A percentile compares a stretch with the other conserved stretches of the same genome.
Conservation (phyloP, 2,888 invertebrate genomes). For the Epinotia ramella region DNA sequence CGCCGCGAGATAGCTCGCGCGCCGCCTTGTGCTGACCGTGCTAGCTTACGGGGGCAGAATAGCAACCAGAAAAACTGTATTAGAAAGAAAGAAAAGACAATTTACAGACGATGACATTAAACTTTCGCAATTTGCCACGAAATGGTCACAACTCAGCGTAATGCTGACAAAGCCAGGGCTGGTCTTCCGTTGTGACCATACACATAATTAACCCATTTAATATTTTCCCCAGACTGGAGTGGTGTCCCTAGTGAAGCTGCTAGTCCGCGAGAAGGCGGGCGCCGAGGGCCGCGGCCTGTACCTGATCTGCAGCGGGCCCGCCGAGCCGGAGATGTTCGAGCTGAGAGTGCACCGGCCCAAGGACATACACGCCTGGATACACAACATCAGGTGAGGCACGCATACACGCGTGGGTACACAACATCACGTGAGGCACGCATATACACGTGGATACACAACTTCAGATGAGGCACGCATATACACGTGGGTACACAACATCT, state of each 20-base stretch:
- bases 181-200: no score
- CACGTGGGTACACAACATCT: slow-evolving; percentile 69
- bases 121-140: no score
- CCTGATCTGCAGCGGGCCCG: slow-evolving; percentile 95
- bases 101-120: no score
- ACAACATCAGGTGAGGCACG: slow-evolving; percentile 88
- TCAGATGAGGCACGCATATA: neutral
- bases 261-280: slow-evolving; percentile 97
- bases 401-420: neutral
- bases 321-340: slow-evolving; percentile 98
- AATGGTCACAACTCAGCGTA: no score
- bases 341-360: slow-evolving; percentile 94
- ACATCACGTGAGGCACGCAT: slow-evolving; percentile 83
- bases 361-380: slow-evolving; percentile 96
- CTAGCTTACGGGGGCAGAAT: no score
- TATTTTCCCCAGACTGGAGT: slow-evolving; percentile 90
- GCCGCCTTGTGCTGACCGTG: no score
- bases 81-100: no score
- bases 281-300: slow-evolving; percentile 96
- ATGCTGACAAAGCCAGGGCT: no score
- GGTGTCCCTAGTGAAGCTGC: slow-evolving; percentile 94
- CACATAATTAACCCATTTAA: neutral
- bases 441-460: neutral
- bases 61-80: no score
- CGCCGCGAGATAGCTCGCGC: no score